These are phyloP conservation scores for Dioctria linearis DNA, from an alignment of 2,888 invertebrate genomes.

Conservation along the genomic window DNA sequence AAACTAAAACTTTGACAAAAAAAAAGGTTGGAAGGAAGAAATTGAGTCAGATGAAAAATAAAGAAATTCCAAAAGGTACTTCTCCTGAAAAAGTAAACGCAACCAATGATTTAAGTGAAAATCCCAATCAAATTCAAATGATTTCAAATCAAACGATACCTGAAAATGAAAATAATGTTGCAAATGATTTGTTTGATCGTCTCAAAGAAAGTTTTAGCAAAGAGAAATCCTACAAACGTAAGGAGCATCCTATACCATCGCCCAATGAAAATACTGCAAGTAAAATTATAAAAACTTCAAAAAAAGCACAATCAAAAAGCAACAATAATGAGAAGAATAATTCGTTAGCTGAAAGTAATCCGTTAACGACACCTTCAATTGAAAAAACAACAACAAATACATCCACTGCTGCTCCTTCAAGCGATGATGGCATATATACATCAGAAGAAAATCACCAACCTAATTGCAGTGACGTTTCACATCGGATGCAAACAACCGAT, in stretches of 20 bases:
- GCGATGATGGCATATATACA: slow-evolving; percentile 19
- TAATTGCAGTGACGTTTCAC: background rate
- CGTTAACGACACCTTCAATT: background rate
- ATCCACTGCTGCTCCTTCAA: slow-evolving; percentile 12
- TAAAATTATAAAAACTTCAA: background rate
- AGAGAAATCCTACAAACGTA: background rate
- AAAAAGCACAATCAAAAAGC: background rate
- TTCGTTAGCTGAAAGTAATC: background rate
- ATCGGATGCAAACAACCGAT: background rate
- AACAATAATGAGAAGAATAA: background rate
- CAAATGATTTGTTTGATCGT: slow-evolving; percentile 35
- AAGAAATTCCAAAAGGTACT: too few species aligned
- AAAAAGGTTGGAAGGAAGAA: too few species aligned
- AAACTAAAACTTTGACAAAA: background rate
- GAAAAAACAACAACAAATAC: background rate
- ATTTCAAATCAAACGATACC: background rate
- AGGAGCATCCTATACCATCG: background rate
- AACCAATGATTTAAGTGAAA: too few species aligned
- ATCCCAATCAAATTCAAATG: background rate
- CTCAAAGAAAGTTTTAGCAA: slow-evolving; percentile 34
- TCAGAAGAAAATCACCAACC: slow-evolving; percentile 13
- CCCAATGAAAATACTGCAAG: background rate
- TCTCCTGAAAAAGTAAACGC: too few species aligned
- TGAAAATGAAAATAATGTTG: slow-evolving; percentile 3
- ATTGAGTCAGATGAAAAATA: too few species aligned